Percentiles rank a stretch among this genome's conserved stretches.
Conservation (phyloP, 1,140 invertebrate species). For the Drosophila kohkoa region DNA sequence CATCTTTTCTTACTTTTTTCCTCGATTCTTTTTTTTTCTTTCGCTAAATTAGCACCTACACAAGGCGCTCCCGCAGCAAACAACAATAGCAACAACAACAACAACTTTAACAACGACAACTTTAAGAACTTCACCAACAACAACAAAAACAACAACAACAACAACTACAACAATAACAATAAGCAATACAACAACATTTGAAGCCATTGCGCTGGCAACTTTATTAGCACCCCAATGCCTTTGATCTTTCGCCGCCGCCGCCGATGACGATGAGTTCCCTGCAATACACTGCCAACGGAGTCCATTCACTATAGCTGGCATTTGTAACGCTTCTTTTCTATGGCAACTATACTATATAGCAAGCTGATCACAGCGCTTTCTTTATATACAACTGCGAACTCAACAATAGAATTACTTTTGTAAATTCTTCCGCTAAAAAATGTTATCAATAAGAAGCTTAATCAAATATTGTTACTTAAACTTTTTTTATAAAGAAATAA, state of each 20-base stretch:
- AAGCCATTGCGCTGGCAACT: conserved; percentile 52
- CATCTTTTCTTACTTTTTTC: neutral
- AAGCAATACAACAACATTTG: conserved; percentile 1
- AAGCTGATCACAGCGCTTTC: too few species aligned
- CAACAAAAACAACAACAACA: conserved; percentile 5
- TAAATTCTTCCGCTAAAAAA: too few species aligned
- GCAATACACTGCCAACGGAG: conserved; percentile 13
- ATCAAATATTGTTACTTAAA: too few species aligned
- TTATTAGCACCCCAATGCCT: conserved; percentile 69
- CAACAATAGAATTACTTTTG: too few species aligned
- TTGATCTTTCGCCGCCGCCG: conserved; percentile 61
- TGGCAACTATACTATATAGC: too few species aligned
- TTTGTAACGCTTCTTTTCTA: too few species aligned
- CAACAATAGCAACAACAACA: conserved; percentile 19
- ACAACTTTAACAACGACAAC: conserved; percentile 8
- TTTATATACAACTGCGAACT: too few species aligned
- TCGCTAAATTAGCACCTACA: conserved; percentile 75
- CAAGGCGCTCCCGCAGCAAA: conserved; percentile 18
- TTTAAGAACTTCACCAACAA: conserved; percentile 10
- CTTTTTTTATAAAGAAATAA: too few species aligned
- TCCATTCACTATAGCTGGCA: neutral
- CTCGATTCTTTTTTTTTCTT: neutral
- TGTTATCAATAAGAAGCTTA: too few species aligned
- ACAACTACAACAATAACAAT: neutral
- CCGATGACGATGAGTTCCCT: conserved; percentile 26